Conservation (phyloP, 2,797 vertebrate genomes). For the Pygocentrus nattereri region DNA sequence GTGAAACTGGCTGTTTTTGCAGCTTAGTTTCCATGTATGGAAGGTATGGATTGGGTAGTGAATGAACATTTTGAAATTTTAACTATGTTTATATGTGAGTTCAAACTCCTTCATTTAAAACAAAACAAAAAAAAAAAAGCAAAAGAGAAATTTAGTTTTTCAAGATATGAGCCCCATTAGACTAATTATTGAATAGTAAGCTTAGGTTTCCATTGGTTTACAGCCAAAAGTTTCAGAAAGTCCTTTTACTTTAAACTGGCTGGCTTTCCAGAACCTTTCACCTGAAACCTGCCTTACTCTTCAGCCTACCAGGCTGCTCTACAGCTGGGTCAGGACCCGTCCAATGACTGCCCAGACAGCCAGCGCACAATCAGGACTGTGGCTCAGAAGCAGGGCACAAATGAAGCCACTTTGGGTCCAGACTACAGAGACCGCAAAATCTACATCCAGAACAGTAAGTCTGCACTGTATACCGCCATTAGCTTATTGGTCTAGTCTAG, state of each 20-base stretch:
- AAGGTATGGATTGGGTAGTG: too few species aligned
- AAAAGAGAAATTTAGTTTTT: too few species aligned
- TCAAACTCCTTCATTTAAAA: too few species aligned
- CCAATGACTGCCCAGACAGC: slow-evolving; percentile 88
- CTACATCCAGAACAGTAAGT: slow-evolving; percentile 91
- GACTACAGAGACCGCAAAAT: slow-evolving; percentile 93
- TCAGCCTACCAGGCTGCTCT: slow-evolving; percentile 89
- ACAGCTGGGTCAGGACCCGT: slow-evolving; percentile 88
- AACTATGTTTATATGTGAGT: too few species aligned
- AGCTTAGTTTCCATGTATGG: too few species aligned
- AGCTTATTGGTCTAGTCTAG: not conserved
- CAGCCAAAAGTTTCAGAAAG: too few species aligned
- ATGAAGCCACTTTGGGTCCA: slow-evolving; percentile 81
- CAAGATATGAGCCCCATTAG: too few species aligned
- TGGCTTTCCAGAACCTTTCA: not conserved
- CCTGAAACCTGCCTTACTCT: slow-evolving; percentile 14
- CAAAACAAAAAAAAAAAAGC: too few species aligned
- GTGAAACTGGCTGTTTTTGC: too few species aligned
- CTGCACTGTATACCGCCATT: not conserved
- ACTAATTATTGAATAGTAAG: too few species aligned
- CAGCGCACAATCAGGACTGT: slow-evolving; percentile 87
- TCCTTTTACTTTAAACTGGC: not conserved
- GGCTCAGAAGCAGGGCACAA: slow-evolving; percentile 86
- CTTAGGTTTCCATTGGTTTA: too few species aligned
- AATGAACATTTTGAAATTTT: too few species aligned